A percentile compares a stretch with the other conserved stretches of the same genome.
These are phyloP conservation scores for Epizoanthus fatuus DNA, from an alignment of 92 coral and sea anemone species.

Conservation along the genomic window DNA sequence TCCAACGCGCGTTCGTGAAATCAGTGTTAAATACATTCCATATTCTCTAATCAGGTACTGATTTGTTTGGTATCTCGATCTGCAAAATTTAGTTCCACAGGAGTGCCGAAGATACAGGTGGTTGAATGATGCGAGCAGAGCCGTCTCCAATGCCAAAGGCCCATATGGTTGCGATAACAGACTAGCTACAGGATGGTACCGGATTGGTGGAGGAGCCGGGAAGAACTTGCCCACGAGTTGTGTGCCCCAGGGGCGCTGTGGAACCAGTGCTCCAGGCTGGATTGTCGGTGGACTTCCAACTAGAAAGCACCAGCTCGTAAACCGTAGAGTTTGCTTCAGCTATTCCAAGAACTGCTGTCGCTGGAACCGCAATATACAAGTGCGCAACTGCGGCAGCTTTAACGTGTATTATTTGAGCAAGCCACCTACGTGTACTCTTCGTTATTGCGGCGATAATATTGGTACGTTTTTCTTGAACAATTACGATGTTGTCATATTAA, in stretches of 20 bases:
- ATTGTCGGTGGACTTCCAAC: slow-evolving; percentile 38
- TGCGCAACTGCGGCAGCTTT: slow-evolving; percentile 36
- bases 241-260: slow-evolving; percentile 24
- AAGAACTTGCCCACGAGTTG: slow-evolving; percentile 47
- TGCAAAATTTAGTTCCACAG: too few relatives aligned
- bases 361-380: slow-evolving; percentile 18
- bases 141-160: neutral
- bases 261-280: slow-evolving; percentile 57
- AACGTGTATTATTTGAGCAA: slow-evolving; percentile 21
- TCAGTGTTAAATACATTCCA: too few relatives aligned
- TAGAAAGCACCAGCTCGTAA: neutral
- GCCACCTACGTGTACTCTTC: neutral
- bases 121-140: too few relatives aligned
- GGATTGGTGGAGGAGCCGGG: slow-evolving; percentile 18
- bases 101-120: too few relatives aligned
- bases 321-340: slow-evolving; percentile 42
- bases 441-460: slow-evolving; percentile 23
- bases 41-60: too few relatives aligned
- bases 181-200: neutral
- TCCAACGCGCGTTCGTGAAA: too few relatives aligned
- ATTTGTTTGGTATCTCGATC: too few relatives aligned
- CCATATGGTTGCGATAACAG: neutral
- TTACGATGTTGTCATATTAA: too few relatives aligned
- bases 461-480: too few relatives aligned
- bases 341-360: slow-evolving; percentile 26